These are phyloP conservation scores for Galaxias olidus DNA, from an alignment of 2,797 vertebrate species.

Conservation along the genomic window DNA sequence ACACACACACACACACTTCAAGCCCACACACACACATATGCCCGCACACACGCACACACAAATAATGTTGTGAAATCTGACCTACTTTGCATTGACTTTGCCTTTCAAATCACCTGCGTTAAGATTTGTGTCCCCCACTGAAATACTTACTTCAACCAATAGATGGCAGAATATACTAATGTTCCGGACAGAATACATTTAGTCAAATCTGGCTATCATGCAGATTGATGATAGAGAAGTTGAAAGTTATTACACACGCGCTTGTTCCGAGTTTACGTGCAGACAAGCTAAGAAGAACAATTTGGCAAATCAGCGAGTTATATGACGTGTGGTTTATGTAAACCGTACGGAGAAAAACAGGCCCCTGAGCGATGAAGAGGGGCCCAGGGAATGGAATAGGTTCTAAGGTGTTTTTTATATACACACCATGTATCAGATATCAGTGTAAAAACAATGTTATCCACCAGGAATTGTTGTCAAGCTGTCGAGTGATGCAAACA, in stretches of 20 bases:
- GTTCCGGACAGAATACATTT: not conserved
- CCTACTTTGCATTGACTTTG: not conserved
- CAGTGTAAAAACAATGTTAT: not conserved
- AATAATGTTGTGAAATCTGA: not conserved
- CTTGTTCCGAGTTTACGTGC: not conserved
- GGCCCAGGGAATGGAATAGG: not conserved
- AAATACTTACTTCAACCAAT: constrained; percentile 28
- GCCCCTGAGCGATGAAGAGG: constrained; percentile 1
- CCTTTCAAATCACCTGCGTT: not conserved
- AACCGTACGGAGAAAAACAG: not conserved
- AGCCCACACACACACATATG: constrained; percentile 7
- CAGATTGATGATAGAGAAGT: no score
- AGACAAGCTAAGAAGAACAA: not conserved
- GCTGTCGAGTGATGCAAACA: no score
- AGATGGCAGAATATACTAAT: constrained; percentile 37
- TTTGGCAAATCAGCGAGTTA: not conserved
- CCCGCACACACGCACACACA: not conserved
- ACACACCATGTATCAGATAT: not conserved
- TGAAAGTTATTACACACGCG: constrained; percentile 1
- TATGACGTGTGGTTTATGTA: not conserved
- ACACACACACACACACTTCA: constrained; percentile 1
- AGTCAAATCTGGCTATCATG: not conserved
- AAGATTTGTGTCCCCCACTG: constrained; percentile 6
- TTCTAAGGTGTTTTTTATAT: constrained; percentile 1
- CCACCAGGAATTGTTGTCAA: no score